Base-by-base conservation (phyloP, 2,797 vertebrate species). In the Hydrocynus forskahlii region DNA sequence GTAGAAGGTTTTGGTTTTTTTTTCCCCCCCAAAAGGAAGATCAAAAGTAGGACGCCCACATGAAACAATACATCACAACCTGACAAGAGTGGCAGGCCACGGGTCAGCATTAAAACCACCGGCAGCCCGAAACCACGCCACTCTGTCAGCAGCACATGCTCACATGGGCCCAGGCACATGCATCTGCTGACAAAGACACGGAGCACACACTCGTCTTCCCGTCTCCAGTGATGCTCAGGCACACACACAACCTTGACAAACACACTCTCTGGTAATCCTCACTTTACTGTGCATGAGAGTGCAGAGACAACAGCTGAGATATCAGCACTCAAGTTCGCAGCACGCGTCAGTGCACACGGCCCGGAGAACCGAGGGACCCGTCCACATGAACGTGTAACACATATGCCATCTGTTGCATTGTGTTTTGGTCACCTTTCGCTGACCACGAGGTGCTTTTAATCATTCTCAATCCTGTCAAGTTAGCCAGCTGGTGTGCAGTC, bases 401-500 rank as follows among this genome's bases (percentile, higher is more conserved):
- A 14, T 17, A 62, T n/a, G 67, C 10, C 7, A 9, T 48, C 21
- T 57, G 23, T n/a, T 55, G 45, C 55, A 63, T 9, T 67, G 57
- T 40, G 23, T 64, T 79, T 75, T 43, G 57, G 16, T 67, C 13
- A 63, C 9, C 50, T 43, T 75, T 43, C n/a, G 54, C 59, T 76
- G 29, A 77, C 50, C 19, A 40, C 10, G n/a, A 75, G 48, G 63
- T 66, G 55, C 52, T 64, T 79, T 62, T 81, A 80, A 73, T 85
- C 60, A 7, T 66, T 59, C 68, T 25, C 71, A 81, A 83, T 86
- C 83, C 67, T 81, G 76, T 75, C 75, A 83, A 75, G 82, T 83
- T 82, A 84, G 81, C 83, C 81, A 80, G 83, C 78, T 75, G 77
- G 81, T 69, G 75, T 74, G 60, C 68, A 40, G 60, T 66, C 68